Conservation (phyloP, 2,888 invertebrate genomes). For the Eupithecia exiguata region DNA sequence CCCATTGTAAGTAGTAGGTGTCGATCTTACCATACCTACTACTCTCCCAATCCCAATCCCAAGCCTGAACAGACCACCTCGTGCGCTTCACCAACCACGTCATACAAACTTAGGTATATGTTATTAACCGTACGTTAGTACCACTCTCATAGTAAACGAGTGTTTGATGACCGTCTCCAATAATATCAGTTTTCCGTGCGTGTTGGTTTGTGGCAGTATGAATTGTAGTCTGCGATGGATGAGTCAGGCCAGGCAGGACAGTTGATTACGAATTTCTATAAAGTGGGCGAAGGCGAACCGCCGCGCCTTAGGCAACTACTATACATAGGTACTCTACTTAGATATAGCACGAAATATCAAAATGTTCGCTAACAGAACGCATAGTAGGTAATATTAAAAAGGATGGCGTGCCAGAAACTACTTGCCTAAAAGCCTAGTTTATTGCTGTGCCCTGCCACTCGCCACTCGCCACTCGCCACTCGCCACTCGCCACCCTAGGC, state of each 20-base stretch:
- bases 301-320: conserved; percentile 15
- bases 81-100: no score
- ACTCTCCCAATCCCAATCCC: no score
- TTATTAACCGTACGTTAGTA: no score
- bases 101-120: no score
- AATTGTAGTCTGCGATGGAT: conserved; percentile 36
- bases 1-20: no score
- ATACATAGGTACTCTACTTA: neutral
- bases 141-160: neutral
- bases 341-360: neutral
- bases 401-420: neutral
- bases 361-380: neutral
- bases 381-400: neutral
- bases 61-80: no score
- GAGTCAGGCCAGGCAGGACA: conserved; percentile 42
- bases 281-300: conserved; percentile 50
- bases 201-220: conserved; percentile 30
- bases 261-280: conserved; percentile 46
- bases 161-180: conserved; percentile 10
- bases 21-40: no score
- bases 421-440: neutral
- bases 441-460: no score
- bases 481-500: no score
- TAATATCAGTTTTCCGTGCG: conserved; percentile 30
- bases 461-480: no score